Conservation (phyloP, 2,797 vertebrate species). For the Melanotaenia trifasciata region DNA sequence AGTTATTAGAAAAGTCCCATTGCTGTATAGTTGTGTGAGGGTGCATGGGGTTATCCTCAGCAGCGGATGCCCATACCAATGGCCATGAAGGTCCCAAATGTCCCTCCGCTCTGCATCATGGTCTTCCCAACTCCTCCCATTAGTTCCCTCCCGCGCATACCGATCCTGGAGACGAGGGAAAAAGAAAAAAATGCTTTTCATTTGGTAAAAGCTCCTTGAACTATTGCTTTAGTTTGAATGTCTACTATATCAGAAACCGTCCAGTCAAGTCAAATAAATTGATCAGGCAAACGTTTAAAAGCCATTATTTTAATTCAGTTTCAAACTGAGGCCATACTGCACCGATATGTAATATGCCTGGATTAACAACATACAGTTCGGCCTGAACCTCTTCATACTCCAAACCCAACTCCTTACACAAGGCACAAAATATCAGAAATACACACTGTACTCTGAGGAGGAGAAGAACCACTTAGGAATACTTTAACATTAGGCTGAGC, state of each 20-base stretch:
- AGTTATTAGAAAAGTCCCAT: conserved; percentile 57
- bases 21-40: conserved; percentile 19
- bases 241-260: neutral
- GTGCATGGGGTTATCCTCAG: conserved; percentile 70
- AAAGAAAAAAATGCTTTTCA: neutral
- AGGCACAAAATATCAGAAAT: neutral
- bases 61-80: conserved; percentile 99
- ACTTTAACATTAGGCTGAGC: neutral
- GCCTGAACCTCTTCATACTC: neutral
- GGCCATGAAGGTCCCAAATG: conserved; percentile 98
- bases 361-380: neutral
- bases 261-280: neutral
- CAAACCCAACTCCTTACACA: neutral
- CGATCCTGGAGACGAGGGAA: conserved; percentile 83
- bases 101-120: conserved; percentile 99
- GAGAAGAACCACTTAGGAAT: neutral
- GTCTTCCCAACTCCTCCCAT: conserved; percentile 98
- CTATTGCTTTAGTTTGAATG: neutral
- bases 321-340: neutral
- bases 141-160: conserved; percentile 97
- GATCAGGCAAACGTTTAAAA: neutral
- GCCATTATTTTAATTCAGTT: neutral
- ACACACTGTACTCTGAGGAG: too few relatives aligned
- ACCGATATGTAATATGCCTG: neutral
- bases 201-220: neutral